Evolutionary conservation across 2,113 vertebrate species (phyloP).

Genomic region (Bombycilla garrulus): DNA sequence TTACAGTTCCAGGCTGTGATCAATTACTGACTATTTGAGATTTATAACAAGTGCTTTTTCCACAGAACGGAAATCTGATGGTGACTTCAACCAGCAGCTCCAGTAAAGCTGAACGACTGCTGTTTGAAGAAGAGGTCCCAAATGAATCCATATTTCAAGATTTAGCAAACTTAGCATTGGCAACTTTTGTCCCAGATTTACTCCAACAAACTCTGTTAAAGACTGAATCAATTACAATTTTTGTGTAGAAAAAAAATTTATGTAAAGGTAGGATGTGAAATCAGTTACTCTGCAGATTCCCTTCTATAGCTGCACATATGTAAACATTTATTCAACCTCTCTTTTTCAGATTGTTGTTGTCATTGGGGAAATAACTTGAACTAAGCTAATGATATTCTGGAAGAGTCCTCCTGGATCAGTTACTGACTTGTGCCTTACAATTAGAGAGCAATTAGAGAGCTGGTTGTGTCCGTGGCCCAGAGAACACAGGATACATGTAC

Average conservation of each 20-base stretch:
- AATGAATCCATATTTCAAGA: background rate
- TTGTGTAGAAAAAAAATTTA: fast-evolving
- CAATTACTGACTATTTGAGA: slow-evolving; percentile 17
- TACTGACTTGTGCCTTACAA: background rate
- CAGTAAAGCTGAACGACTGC: background rate
- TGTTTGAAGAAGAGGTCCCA: background rate
- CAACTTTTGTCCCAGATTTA: background rate
- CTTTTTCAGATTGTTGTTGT: background rate
- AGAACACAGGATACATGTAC: background rate
- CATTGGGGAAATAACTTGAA: background rate
- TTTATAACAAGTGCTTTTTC: slow-evolving; percentile 27
- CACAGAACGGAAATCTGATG: background rate
- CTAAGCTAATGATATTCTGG: background rate
- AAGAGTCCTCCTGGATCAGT: background rate
- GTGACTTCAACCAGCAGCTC: background rate
- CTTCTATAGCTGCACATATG: background rate
- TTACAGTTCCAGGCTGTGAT: slow-evolving; percentile 24
- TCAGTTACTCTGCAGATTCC: background rate
- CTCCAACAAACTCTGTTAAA: background rate
- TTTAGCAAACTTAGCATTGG: background rate
- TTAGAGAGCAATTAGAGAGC: background rate
- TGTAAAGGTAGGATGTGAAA: background rate
- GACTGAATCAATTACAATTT: background rate
- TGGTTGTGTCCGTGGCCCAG: background rate
- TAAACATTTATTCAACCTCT: background rate